These are phyloP conservation scores for Oxyteleia sp. DNA, from an alignment of 2,888 invertebrate genomes.

Conservation along the genomic window DNA sequence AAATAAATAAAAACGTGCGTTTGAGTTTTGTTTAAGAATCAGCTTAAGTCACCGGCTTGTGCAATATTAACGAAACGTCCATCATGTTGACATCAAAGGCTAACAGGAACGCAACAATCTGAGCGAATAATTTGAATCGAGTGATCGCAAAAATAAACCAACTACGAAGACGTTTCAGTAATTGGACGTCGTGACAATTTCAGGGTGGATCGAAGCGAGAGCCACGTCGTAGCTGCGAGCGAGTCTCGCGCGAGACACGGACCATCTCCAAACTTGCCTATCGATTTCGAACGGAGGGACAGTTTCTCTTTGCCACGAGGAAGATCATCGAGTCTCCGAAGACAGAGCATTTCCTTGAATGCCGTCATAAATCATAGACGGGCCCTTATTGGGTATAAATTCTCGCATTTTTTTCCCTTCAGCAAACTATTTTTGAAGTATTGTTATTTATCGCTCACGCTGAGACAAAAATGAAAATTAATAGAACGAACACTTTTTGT, in stretches of 20 bases:
- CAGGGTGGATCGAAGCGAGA: conserved; percentile 66
- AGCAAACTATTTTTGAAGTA: conserved; percentile 35
- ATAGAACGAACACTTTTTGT: no score
- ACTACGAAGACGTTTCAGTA: conserved; percentile 38
- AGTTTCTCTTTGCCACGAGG: conserved; percentile 77
- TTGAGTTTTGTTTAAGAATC: no score
- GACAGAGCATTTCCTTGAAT: conserved; percentile 84
- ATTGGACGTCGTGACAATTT: conserved; percentile 59
- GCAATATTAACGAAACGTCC: neutral
- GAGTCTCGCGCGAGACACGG: conserved; percentile 64
- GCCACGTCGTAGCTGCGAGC: conserved; percentile 40
- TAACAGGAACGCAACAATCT: conserved; percentile 13
- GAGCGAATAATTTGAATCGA: conserved; percentile 12
- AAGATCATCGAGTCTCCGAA: conserved; percentile 79
- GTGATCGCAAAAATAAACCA: conserved; percentile 40
- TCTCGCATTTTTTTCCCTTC: conserved; percentile 62
- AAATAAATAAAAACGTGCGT: no score
- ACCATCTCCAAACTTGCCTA: conserved; percentile 75
- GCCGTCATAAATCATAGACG: conserved; percentile 84
- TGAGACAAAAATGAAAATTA: no score
- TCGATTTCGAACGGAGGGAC: conserved; percentile 80
- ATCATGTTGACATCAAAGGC: neutral
- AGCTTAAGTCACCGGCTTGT: neutral
- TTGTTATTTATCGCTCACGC: conserved; percentile 56
- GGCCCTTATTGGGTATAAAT: conserved; percentile 81